Percentiles rank a stretch among this genome's conserved stretches.
Conservation (phyloP, 2,888 invertebrate genomes). For the Aspidiotus destructor region DNA sequence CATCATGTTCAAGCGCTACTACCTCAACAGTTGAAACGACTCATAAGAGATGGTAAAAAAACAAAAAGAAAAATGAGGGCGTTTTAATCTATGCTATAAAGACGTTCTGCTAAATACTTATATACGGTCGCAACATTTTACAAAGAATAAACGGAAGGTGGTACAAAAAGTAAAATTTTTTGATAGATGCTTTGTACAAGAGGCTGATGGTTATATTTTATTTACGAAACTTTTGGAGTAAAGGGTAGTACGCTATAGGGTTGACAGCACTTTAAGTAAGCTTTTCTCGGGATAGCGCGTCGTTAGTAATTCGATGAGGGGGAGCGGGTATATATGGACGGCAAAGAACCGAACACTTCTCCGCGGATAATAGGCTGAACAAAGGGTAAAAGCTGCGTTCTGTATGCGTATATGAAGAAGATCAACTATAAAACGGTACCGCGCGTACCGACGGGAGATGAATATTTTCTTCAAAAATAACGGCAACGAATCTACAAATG, state of each 20-base stretch:
- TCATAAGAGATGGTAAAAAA: no score
- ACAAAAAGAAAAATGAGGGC: no score
- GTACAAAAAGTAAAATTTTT: background rate
- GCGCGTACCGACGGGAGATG: background rate
- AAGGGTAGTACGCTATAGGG: constrained; percentile 37
- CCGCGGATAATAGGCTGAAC: constrained; percentile 3
- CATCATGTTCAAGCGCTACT: no score
- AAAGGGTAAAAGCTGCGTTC: constrained; percentile 7
- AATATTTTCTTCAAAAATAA: constrained; percentile 4
- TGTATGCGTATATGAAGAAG: background rate
- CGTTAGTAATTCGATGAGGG: constrained; percentile 4
- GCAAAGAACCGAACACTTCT: constrained; percentile 8
- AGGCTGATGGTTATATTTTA: background rate
- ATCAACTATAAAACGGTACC: constrained; percentile 3
- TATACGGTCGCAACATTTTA: no score
- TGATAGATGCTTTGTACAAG: background rate
- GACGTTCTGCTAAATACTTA: no score
- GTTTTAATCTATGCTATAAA: no score
- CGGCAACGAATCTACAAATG: background rate
- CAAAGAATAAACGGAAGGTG: no score
- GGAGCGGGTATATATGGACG: background rate
- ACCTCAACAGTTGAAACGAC: no score
- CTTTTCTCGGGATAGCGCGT: constrained; percentile 9
- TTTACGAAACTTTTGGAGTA: constrained; percentile 6
- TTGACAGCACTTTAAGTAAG: constrained; percentile 38